Evolutionary conservation across 2,888 invertebrate genomes (phyloP).

Genomic region (Plagodis pulveraria): DNA sequence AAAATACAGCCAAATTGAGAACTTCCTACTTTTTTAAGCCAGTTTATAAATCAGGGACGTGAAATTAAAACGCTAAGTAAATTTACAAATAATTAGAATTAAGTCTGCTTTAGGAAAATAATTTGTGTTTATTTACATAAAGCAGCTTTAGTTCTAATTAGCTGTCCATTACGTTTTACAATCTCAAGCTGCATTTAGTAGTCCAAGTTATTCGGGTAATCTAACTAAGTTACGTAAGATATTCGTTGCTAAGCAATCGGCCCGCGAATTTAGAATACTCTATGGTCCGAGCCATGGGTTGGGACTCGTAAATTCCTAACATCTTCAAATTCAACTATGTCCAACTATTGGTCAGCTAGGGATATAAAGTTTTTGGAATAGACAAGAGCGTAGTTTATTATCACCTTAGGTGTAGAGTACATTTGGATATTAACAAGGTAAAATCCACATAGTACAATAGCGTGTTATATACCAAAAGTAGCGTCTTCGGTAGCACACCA

Average conservation of each 20-base stretch:
- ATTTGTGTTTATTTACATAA: no score
- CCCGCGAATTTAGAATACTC: conserved; percentile 69
- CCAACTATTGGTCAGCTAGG: conserved; percentile 72
- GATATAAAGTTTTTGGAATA: conserved; percentile 55
- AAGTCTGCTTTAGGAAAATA: no score
- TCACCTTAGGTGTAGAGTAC: no score
- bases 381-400: conserved; percentile 12
- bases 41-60: no score
- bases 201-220: conserved; percentile 39
- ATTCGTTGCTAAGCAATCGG: conserved; percentile 72
- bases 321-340: conserved; percentile 84
- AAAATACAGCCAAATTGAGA: no score
- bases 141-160: background rate
- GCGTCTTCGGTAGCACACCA: no score
- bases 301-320: conserved; percentile 80
- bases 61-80: no score
- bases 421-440: no score
- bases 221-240: conserved; percentile 48
- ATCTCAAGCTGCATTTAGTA: conserved; percentile 15
- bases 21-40: no score
- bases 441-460: no score
- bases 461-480: no score
- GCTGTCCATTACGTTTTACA: background rate
- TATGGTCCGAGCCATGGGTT: conserved; percentile 71
- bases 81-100: no score